Evolutionary conservation across 2,888 invertebrate genomes (phyloP).

Genomic region (Luperina nickerlii): DNA sequence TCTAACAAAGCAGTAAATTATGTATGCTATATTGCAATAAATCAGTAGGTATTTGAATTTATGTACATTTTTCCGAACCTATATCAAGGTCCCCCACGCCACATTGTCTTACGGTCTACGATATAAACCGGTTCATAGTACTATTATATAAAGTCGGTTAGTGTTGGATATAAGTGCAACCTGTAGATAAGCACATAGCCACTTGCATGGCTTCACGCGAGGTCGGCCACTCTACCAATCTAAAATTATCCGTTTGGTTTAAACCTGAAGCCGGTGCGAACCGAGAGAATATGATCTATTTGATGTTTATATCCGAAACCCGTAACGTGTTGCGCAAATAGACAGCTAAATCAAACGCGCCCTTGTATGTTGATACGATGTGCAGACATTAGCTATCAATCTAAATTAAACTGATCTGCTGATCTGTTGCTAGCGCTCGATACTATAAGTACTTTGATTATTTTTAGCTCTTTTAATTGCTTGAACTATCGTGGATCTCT

Average conservation of each 20-base stretch:
- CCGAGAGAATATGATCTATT: constrained; percentile 65
- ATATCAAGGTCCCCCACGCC: constrained; percentile 7
- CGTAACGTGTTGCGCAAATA: constrained; percentile 64
- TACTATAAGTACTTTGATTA: constrained; percentile 8
- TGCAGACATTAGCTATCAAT: constrained; percentile 48
- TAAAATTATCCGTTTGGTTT: constrained; percentile 77
- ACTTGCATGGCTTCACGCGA: constrained; percentile 80
- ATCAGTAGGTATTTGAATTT: constrained; percentile 29
- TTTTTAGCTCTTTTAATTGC: constrained; percentile 29
- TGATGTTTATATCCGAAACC: constrained; percentile 65
- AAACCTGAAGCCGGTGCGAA: constrained; percentile 67
- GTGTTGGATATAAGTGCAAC: constrained; percentile 73
- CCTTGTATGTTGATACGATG: constrained; percentile 36
- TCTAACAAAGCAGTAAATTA: constrained; percentile 48
- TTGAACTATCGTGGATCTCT: constrained; percentile 30
- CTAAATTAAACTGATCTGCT: constrained; percentile 26
- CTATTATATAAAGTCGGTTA: constrained; percentile 55
- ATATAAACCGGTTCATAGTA: constrained; percentile 46
- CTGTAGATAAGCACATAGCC: constrained; percentile 71
- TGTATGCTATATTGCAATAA: constrained; percentile 39
- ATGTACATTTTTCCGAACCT: constrained; percentile 22
- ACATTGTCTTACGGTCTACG: constrained; percentile 20
- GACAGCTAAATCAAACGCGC: constrained; percentile 45
- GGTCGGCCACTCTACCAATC: constrained; percentile 72
- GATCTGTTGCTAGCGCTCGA: constrained; percentile 4